Conservation (phyloP, 2,113 vertebrate genomes). For the Pholis gunnellus region DNA sequence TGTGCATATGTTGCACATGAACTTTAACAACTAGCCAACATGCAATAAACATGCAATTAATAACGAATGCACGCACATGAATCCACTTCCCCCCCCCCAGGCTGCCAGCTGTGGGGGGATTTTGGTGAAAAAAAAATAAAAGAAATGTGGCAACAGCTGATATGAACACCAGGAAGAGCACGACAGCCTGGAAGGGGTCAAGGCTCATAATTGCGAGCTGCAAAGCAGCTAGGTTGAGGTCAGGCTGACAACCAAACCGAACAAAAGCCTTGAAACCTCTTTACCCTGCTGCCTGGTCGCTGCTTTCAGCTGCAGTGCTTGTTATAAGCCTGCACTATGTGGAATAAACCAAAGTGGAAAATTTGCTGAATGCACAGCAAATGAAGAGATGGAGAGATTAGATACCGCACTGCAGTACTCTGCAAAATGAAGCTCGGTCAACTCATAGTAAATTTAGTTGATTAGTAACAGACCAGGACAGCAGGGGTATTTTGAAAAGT, state of each 20-base stretch:
- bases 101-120: slow-evolving; percentile 42
- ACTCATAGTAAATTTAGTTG: background rate
- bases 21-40: background rate
- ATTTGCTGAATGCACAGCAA: slow-evolving; percentile 46
- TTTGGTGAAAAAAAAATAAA: slow-evolving; percentile 22
- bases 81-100: background rate
- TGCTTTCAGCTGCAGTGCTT: slow-evolving; percentile 26
- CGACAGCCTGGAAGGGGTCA: slow-evolving; percentile 35
- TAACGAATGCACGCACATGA: slow-evolving; percentile 26
- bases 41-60: background rate
- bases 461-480: slow-evolving; percentile 21
- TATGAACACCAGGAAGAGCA: slow-evolving; percentile 28
- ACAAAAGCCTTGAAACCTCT: slow-evolving; percentile 51
- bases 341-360: slow-evolving; percentile 49
- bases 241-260: slow-evolving; percentile 36
- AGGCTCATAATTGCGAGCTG: slow-evolving; percentile 10
- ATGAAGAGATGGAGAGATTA: slow-evolving; percentile 47
- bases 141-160: slow-evolving; percentile 45
- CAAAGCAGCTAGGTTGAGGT: slow-evolving; percentile 38
- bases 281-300: slow-evolving; percentile 15
- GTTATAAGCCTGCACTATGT: slow-evolving; percentile 39
- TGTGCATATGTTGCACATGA: background rate
- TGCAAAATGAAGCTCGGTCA: slow-evolving; percentile 35
- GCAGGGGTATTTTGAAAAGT: background rate
- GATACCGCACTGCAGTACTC: slow-evolving; percentile 29